A percentile compares a stretch with the other conserved stretches of the same genome.
These are phyloP conservation scores for Odontamblyopus rebecca DNA, from an alignment of 2,797 vertebrate species.

Conservation along the genomic window DNA sequence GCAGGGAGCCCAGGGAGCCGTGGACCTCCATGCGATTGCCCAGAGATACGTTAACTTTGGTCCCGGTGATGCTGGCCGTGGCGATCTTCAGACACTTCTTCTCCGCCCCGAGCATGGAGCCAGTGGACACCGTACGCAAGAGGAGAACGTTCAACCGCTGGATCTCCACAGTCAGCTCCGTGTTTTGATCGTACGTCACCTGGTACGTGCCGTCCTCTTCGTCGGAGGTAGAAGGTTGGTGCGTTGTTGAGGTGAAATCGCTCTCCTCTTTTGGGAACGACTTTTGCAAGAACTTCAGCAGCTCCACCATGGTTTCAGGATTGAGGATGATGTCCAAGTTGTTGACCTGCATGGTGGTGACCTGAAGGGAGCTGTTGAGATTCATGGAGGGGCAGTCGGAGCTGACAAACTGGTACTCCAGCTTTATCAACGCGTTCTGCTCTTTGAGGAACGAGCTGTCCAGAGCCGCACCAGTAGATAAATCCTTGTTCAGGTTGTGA, in stretches of 20 bases:
- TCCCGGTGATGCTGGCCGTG: conserved; percentile 92
- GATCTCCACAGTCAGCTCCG: conserved; percentile 93
- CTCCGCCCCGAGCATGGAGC: conserved; percentile 79
- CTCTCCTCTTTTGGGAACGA: conserved; percentile 94
- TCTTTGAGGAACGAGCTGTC: conserved; percentile 77
- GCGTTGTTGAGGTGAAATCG: conserved; percentile 50
- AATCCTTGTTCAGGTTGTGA: conserved; percentile 55
- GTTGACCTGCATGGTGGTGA: conserved; percentile 93
- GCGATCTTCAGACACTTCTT: conserved; percentile 94
- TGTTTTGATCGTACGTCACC: conserved; percentile 90
- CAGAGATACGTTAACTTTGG: conserved; percentile 94
- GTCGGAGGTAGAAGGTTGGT: conserved; percentile 67
- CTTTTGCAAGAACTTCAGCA: conserved; percentile 95
- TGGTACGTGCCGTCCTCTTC: conserved; percentile 82
- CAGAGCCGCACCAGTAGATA: conserved; percentile 35
- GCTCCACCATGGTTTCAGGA: conserved; percentile 95
- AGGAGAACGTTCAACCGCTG: conserved; percentile 93
- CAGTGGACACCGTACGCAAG: conserved; percentile 85
- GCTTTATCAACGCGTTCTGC: conserved; percentile 91
- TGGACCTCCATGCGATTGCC: conserved; percentile 86
- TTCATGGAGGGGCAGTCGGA: conserved; percentile 97
- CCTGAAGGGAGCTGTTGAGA: conserved; percentile 91
- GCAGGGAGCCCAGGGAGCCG: conserved; percentile 92
- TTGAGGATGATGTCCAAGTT: conserved; percentile 97
- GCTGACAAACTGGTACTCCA: conserved; percentile 98